Evolutionary conservation across 2,888 invertebrate genomes (phyloP).

Genomic region (Cyrtodaria siliqua): DNA sequence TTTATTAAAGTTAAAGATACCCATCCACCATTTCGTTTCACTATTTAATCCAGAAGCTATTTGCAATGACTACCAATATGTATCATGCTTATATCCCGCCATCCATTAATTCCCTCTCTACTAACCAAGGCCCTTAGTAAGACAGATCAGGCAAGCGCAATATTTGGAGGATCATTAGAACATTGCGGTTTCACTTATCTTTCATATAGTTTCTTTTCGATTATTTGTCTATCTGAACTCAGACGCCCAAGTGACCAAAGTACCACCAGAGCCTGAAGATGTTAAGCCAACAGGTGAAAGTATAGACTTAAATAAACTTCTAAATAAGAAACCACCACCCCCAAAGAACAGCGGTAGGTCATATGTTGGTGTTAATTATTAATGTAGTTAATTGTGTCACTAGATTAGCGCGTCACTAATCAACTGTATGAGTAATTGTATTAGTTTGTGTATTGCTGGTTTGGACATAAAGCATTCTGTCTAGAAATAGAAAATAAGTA

Average conservation of each 20-base stretch:
- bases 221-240: conserved; percentile 92
- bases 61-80: too few species aligned
- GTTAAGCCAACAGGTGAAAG: conserved; percentile 63
- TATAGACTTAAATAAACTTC: conserved; percentile 61
- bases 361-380: neutral
- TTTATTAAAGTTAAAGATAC: too few species aligned
- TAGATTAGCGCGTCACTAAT: neutral
- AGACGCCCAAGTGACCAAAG: conserved; percentile 87
- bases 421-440: too few species aligned
- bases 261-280: conserved; percentile 55
- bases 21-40: too few species aligned
- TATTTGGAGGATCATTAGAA: conserved; percentile 65
- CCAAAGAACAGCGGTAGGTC: conserved; percentile 21
- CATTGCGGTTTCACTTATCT: conserved; percentile 66
- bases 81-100: too few species aligned
- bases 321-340: conserved; percentile 42
- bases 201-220: conserved; percentile 90
- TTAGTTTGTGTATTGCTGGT: too few species aligned
- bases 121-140: too few species aligned
- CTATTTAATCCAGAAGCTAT: too few species aligned
- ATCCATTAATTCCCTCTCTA: too few species aligned
- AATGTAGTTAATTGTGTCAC: neutral
- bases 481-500: too few species aligned
- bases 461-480: too few species aligned
- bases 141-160: conserved; percentile 79